A percentile compares a stretch with the other conserved stretches of the same genome.
Conservation (phyloP, 2,113 vertebrate genomes). For the Mugil cephalus region DNA sequence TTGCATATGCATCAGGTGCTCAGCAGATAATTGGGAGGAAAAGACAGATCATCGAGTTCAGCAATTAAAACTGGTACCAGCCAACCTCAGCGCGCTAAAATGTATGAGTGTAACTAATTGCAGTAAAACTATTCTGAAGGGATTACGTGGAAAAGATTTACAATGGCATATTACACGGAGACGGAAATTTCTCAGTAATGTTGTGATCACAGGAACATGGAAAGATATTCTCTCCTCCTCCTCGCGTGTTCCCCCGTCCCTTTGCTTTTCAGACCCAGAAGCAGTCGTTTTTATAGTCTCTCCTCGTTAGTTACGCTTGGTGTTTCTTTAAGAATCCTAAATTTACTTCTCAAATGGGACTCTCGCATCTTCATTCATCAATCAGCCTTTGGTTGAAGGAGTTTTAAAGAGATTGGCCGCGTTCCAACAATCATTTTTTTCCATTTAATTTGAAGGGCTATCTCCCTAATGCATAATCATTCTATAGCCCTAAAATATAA, state of each 20-base stretch:
- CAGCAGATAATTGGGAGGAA: constrained; percentile 54
- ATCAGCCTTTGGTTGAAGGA: constrained; percentile 23
- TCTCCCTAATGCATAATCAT: constrained; percentile 41
- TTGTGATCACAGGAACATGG: background rate
- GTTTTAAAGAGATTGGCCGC: constrained; percentile 31
- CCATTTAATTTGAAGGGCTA: constrained; percentile 18
- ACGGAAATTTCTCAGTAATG: constrained; percentile 6
- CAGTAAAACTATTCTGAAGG: constrained; percentile 29
- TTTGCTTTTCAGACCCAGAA: constrained; percentile 18
- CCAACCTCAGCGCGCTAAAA: constrained; percentile 51
- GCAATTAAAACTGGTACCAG: constrained; percentile 54
- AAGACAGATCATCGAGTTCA: constrained; percentile 68
- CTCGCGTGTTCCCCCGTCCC: background rate
- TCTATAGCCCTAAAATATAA: constrained; percentile 44
- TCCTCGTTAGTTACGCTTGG: constrained; percentile 28
- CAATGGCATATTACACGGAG: constrained; percentile 16
- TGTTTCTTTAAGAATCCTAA: constrained; percentile 25
- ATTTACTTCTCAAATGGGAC: constrained; percentile 33
- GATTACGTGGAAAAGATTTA: constrained; percentile 25
- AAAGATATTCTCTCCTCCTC: background rate
- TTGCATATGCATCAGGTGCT: constrained; percentile 75
- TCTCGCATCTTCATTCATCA: constrained; percentile 21
- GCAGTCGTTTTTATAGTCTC: constrained; percentile 24
- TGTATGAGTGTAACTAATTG: constrained; percentile 49
- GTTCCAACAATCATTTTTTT: constrained; percentile 25